Conservation (phyloP, 2,797 vertebrate genomes). For the Gadopsis bispinosus region DNA sequence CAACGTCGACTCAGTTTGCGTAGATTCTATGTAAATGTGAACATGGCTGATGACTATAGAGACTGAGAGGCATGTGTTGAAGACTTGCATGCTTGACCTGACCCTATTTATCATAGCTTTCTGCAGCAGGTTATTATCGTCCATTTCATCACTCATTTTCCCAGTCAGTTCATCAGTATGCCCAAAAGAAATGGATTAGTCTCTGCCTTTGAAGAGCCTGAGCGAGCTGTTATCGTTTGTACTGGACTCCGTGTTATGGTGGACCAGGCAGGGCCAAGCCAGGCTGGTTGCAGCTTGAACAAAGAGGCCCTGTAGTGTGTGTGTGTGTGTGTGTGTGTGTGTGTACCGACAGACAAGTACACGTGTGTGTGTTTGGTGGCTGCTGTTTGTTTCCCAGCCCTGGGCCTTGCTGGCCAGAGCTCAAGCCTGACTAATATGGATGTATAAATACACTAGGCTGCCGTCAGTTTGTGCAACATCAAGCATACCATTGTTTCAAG, state of each 20-base stretch:
- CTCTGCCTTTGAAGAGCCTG: slow-evolving; percentile 73
- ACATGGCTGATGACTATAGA: neutral
- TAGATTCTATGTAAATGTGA: neutral
- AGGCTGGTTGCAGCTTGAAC: slow-evolving; percentile 65
- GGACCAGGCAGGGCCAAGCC: slow-evolving; percentile 64
- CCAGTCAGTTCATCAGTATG: slow-evolving; percentile 57
- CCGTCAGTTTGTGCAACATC: slow-evolving; percentile 76
- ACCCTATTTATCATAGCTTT: slow-evolving; percentile 52
- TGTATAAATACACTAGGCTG: slow-evolving; percentile 83
- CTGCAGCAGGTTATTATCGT: slow-evolving; percentile 61
- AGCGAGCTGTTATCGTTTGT: slow-evolving; percentile 64
- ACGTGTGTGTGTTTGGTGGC: slow-evolving; percentile 70
- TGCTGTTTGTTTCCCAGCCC: slow-evolving; percentile 80
- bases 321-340: slow-evolving; percentile 3
- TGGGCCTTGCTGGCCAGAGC: slow-evolving; percentile 75
- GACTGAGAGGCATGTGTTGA: slow-evolving; percentile 14
- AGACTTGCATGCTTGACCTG: slow-evolving; percentile 27
- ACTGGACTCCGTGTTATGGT: slow-evolving; percentile 62
- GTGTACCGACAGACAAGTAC: slow-evolving; percentile 25
- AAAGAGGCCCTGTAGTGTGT: slow-evolving; percentile 76
- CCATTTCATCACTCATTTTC: slow-evolving; percentile 56
- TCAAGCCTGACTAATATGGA: slow-evolving; percentile 82
- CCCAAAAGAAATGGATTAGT: slow-evolving; percentile 65
- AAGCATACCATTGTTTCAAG: slow-evolving; percentile 80
- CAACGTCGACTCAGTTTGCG: slow-evolving; percentile 3